These are phyloP conservation scores for Tinea pellionella DNA, from an alignment of 2,888 invertebrate species.

Conservation along the genomic window DNA sequence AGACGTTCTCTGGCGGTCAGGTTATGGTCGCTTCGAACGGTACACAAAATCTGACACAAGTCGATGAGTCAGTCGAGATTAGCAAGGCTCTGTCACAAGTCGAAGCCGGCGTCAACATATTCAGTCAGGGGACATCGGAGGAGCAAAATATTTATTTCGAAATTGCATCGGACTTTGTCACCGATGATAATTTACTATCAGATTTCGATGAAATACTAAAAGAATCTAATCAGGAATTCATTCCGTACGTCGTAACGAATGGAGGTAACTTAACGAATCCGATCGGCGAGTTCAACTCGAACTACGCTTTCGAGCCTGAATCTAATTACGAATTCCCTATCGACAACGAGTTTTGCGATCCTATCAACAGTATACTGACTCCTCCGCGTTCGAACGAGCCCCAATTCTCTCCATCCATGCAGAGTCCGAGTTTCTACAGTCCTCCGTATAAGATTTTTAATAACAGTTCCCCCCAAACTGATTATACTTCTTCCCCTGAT, in stretches of 20 bases:
- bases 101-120: constrained; percentile 28
- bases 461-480: constrained; percentile 24
- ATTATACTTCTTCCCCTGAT: constrained; percentile 36
- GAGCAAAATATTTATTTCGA: constrained; percentile 23
- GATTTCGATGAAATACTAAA: constrained; percentile 21
- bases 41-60: neutral
- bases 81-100: constrained; percentile 30
- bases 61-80: constrained; percentile 25
- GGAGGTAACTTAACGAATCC: constrained; percentile 22
- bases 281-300: constrained; percentile 25
- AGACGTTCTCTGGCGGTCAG: constrained; percentile 44
- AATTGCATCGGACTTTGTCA: constrained; percentile 27
- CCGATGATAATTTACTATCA: constrained; percentile 20
- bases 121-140: constrained; percentile 25
- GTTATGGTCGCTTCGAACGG: constrained; percentile 33
- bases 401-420: constrained; percentile 31
- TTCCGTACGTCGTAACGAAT: neutral
- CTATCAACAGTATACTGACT: neutral
- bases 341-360: neutral
- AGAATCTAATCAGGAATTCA: constrained; percentile 16
- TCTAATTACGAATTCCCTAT: constrained; percentile 1
- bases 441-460: constrained; percentile 24
- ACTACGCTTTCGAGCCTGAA: constrained; percentile 22
- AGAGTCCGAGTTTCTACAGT: constrained; percentile 24
- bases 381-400: constrained; percentile 4